phyloP scores from a whole-genome alignment of 2,113 vertebrate genomes.

The Felis catus region DNA sequence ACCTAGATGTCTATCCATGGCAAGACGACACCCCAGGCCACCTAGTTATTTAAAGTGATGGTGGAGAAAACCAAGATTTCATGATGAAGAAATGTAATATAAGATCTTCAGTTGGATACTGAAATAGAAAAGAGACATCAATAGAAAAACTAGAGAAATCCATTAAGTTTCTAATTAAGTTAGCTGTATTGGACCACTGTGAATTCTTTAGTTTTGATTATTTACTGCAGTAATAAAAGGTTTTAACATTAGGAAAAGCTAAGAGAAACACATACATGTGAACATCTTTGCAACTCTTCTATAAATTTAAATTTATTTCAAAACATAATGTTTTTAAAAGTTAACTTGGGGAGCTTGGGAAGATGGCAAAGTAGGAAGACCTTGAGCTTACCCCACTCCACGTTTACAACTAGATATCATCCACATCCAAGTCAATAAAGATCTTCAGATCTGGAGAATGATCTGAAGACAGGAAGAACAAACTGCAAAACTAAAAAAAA shows the following conservation, averaged over 20 bases:
- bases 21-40: not conserved
- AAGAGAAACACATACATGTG: not conserved
- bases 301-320: not conserved
- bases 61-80: not conserved
- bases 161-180: not conserved
- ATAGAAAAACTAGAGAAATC: not conserved
- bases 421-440: too few species aligned
- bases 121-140: not conserved
- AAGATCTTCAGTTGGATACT: not conserved
- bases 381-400: too few species aligned
- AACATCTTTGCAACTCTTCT: not conserved
- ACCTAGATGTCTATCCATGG: not conserved
- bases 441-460: too few species aligned
- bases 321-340: not conserved
- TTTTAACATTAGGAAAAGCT: not conserved
- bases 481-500: too few species aligned
- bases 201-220: not conserved
- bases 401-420: too few species aligned
- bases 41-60: not conserved
- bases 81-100: not conserved
- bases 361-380: too few species aligned
- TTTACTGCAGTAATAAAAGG: not conserved
- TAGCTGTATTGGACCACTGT: not conserved
- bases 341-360: not conserved
- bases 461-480: too few species aligned